Evolutionary conservation across 1,140 invertebrate genomes (phyloP), one percentile per base, ranked within the genome.

Genomic region (Pinna nobilis): DNA sequence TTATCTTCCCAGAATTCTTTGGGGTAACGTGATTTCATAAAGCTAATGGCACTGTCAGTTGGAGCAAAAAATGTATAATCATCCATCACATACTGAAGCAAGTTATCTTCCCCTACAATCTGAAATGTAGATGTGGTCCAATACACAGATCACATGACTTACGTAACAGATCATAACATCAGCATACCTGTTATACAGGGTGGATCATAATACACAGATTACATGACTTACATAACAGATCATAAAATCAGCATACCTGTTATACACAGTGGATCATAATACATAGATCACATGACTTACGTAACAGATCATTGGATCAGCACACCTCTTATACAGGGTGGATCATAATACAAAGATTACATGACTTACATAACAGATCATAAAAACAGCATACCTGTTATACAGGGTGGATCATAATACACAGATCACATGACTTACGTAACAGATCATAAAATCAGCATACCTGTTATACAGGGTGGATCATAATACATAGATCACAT

Each of bases 61-160:
- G 81, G 81, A 11, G 76, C 79, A 69, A 82, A 82, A 3, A 82
- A 70, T 25, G 81, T 82, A 47, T 74, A 81, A 13, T 65, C 70
- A 15, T 76, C 73, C n/a, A 50, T 69, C 11, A 44, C 7, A 15
- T 74, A 75, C 23, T 57, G 18, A 0, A 82, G 63, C 2, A 79
- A 53, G 39, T 73, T 73, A 44, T 81, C 79, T 6, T 55, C 61
- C 2, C 68, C 68, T 5, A 76, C 32, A 5, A 30, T 51, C 76
- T 78, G 47, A 7, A 72, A 68, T 28, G 50, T 9, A 39, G 20
- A 50, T 25, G 9, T 20, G 3, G 5, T n/a, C 20, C 53, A 57
- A 57, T n/a, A 57, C 53, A 57, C 13, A 35, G 15, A 50, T 6
- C n/a, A 50, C 3, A 18, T 6, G 15, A n/a, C n/a, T n/a, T 50